These are phyloP conservation scores for Axinella damicornis DNA, from an alignment of 37 sponge, comb jelly and placozoan genomes.

Conservation along the genomic window DNA sequence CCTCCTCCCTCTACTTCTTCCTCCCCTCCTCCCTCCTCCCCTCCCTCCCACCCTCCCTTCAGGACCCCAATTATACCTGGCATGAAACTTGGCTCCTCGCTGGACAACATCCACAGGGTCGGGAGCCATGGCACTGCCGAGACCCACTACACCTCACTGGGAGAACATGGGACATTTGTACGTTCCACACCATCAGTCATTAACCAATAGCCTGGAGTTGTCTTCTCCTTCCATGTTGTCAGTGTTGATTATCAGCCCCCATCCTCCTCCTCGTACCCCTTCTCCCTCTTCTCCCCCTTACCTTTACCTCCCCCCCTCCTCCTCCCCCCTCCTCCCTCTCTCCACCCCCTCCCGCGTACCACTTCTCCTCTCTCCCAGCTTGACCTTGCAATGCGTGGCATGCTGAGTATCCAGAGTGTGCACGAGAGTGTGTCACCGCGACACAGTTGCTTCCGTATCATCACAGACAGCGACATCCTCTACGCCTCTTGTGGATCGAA, in stretches of 20 bases:
- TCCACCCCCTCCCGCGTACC: neutral
- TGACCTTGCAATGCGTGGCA: conserved; percentile 73
- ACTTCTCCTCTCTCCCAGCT: conserved; percentile 35
- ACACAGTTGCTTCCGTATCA: conserved; percentile 82
- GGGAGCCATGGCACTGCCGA: conserved; percentile 34
- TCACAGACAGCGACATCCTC: conserved; percentile 64
- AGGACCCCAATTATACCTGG: neutral
- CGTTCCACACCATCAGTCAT: too few species aligned
- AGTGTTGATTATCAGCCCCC: neutral
- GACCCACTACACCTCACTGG: conserved; percentile 14
- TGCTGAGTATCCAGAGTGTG: conserved; percentile 64
- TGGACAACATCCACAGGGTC: conserved; percentile 70
- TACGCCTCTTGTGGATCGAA: conserved; percentile 78
- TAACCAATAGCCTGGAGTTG: too few species aligned
- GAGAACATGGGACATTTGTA: conserved; percentile 70
- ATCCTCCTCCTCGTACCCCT: neutral
- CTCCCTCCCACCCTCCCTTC: neutral
- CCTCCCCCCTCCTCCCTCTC: neutral
- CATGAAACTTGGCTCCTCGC: conserved; percentile 63
- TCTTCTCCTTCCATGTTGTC: neutral
- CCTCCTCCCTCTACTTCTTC: neutral
- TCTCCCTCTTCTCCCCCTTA: neutral
- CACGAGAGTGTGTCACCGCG: conserved; percentile 82
- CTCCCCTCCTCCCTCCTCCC: neutral
- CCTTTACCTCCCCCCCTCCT: neutral